These are phyloP conservation scores for Cotesia vestalis DNA, from an alignment of 1,140 invertebrate genomes.

Conservation along the genomic window DNA sequence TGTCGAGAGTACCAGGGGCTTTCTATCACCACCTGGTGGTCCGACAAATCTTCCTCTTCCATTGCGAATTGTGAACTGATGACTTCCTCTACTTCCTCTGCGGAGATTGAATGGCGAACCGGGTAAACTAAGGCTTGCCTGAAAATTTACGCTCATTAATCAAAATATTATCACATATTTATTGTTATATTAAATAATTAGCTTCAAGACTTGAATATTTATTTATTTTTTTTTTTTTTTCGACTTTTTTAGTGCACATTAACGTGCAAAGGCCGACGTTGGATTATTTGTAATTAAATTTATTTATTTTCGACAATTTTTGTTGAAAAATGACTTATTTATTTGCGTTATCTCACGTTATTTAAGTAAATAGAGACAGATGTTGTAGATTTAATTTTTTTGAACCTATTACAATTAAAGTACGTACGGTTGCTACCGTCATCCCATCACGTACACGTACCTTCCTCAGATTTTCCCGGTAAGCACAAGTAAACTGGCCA, in stretches of 20 bases:
- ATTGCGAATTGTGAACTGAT: slow-evolving; percentile 90
- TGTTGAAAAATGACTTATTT: no score
- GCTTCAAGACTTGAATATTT: no score
- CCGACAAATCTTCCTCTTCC: slow-evolving; percentile 73
- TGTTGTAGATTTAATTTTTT: slow-evolving; percentile 13
- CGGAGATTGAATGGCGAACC: slow-evolving; percentile 94
- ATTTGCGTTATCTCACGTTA: not conserved
- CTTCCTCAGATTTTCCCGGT: slow-evolving; percentile 66
- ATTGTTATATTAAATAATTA: not conserved
- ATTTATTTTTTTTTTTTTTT: no score
- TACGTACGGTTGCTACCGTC: slow-evolving; percentile 55
- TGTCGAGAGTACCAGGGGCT: slow-evolving; percentile 92
- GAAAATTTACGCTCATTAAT: slow-evolving; percentile 55
- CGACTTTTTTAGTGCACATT: no score
- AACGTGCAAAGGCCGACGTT: no score
- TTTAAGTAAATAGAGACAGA: slow-evolving; percentile 1
- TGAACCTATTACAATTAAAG: slow-evolving; percentile 39
- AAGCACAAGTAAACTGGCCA: slow-evolving; percentile 67
- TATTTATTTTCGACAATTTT: no score
- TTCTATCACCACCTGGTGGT: slow-evolving; percentile 83
- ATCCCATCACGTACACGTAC: slow-evolving; percentile 63
- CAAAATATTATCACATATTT: not conserved
- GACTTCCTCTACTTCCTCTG: slow-evolving; percentile 86
- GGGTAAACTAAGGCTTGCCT: slow-evolving; percentile 95
- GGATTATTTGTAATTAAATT: no score